Evolutionary conservation across 2,888 invertebrate genomes (phyloP), one percentile per base, ranked within the genome.

Genomic region (Drosophila seclusa): DNA sequence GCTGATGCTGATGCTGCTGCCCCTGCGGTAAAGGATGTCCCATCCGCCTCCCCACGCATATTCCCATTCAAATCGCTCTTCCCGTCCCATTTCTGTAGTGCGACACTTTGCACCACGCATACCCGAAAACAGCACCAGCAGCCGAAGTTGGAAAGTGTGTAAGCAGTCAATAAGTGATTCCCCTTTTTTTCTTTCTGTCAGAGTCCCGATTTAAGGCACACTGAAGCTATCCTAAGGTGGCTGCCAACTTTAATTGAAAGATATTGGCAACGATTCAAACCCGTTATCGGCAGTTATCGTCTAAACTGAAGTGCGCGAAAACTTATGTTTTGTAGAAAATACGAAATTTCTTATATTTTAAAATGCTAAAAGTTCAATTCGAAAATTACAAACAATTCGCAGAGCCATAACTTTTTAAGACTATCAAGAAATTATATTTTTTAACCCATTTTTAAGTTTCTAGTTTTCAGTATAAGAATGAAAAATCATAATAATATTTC

Each of bases 31-130:
- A 29, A 53, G 32, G 45, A 29, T 58, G 42, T 18, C 13, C 70
- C 31, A 32, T 21, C 6, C 21, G 18, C 31, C 29, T n/a, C 10
- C n/a, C 29, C 32, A 52, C 21, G 13, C 29, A 21, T 3, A 21
- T 27, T 13, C 31, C 36, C 34, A 6, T 36, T 32, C 18, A 24
- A 1, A 21, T 21, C 2, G 2, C 40, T 8, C 45, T 2, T 27
- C 18, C 55, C 62, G 66, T 62, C 64, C 59, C 70, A 67, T 87
- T 68, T 65, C 76, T 31, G 87, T 69, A 73, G 82, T 83, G 87
- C 73, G 82, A 84, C 79, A 87, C 84, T 73, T 84, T 78, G 73
- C 58, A 55, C 69, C 75, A 71, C 53, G 67, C 55, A 54, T 21
- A 16, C 16, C 21, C 32, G 8, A 21, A 32, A 16, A 21, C 24